Percentiles rank a stretch among this genome's conserved stretches.
Evolutionary conservation across 2,113 vertebrate genomes (phyloP).

Genomic region (Malurus elegans): DNA sequence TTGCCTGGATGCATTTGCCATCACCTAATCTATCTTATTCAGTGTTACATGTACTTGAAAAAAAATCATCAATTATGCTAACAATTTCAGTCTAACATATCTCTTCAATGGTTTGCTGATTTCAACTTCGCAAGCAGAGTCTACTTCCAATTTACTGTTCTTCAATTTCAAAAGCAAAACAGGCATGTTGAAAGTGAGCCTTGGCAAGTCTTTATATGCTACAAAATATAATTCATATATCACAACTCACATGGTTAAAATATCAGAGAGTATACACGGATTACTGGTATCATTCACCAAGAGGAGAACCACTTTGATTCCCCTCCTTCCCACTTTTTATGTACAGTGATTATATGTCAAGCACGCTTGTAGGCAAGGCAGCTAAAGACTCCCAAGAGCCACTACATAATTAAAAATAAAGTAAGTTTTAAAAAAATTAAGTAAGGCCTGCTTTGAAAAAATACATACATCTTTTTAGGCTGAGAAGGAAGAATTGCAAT

Average conservation of each 20-base stretch:
- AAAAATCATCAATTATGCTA: background rate
- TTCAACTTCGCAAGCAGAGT: background rate
- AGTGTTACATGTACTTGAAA: background rate
- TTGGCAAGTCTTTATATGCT: background rate
- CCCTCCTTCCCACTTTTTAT: background rate
- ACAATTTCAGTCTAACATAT: background rate
- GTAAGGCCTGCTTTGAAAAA: background rate
- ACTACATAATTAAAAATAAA: background rate
- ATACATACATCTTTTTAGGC: background rate
- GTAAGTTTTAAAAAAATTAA: background rate
- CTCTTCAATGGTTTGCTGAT: background rate
- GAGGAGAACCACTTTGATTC: background rate
- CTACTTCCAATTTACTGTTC: background rate
- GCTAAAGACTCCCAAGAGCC: background rate
- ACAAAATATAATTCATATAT: background rate
- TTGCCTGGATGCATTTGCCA: background rate
- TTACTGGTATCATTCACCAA: background rate
- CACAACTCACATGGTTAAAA: background rate
- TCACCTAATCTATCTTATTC: background rate
- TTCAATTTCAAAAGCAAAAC: background rate
- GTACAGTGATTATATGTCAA: background rate
- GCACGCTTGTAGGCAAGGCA: background rate
- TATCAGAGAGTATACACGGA: background rate
- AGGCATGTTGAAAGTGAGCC: background rate
- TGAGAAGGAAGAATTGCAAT: background rate